phyloP scores from a whole-genome alignment of 1,140 invertebrate species.

The Zophobas atratus region DNA sequence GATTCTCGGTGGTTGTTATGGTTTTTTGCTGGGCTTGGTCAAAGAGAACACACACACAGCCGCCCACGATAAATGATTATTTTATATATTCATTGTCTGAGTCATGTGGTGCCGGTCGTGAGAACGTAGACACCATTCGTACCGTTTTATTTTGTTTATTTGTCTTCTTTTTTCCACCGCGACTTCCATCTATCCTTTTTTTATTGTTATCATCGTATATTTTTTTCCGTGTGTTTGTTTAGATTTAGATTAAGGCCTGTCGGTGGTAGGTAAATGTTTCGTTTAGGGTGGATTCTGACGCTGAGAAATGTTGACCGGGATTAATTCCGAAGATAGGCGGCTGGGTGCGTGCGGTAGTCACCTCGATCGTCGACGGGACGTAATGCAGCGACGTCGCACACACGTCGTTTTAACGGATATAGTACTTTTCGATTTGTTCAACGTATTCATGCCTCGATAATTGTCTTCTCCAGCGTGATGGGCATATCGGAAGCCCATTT shows the following conservation, averaged over 20 bases:
- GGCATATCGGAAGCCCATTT: too few relatives aligned
- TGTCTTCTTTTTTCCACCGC: conserved; percentile 16
- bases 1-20: conserved; percentile 46
- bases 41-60: conserved; percentile 56
- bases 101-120: conserved; percentile 61
- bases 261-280: conserved; percentile 51
- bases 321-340: conserved; percentile 1
- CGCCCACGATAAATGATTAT: conserved; percentile 63
- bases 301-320: conserved; percentile 44
- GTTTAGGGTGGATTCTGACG: conserved; percentile 47
- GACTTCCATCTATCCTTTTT: conserved; percentile 4
- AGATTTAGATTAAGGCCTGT: conserved; percentile 49
- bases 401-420: too few relatives aligned
- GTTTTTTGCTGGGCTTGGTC: conserved; percentile 54
- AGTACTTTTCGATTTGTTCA: too few relatives aligned
- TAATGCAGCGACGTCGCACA: background rate
- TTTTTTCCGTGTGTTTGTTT: conserved; percentile 42
- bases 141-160: conserved; percentile 36
- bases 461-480: too few relatives aligned
- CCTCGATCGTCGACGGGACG: background rate
- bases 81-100: conserved; percentile 64
- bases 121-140: conserved; percentile 56
- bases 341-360: conserved; percentile 23
- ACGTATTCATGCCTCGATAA: too few relatives aligned
- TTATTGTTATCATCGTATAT: conserved; percentile 8